Evolutionary conservation across 2,888 invertebrate species (phyloP).

Genomic region (Acrobasis repandana): DNA sequence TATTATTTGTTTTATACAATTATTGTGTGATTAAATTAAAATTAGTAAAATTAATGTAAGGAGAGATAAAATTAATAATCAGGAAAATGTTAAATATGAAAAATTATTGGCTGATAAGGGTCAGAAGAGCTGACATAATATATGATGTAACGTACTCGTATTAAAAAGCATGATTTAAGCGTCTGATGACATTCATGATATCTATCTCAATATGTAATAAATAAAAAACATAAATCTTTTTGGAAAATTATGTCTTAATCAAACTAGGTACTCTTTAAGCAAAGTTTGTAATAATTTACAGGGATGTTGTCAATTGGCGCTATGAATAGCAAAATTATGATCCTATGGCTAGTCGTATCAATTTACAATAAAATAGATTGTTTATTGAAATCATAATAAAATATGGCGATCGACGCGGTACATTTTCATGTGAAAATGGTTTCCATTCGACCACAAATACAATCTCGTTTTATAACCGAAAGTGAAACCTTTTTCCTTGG

Average conservation of each 20-base stretch:
- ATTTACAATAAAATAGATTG: conserved; percentile 16
- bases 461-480: conserved; percentile 14
- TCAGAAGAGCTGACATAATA: too few relatives aligned
- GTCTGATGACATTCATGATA: neutral
- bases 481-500: conserved; percentile 13
- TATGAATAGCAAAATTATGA: conserved; percentile 1
- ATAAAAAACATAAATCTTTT: conserved; percentile 5
- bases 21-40: too few relatives aligned
- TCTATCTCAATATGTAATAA: neutral
- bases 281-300: neutral
- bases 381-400: conserved; percentile 16
- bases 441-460: conserved; percentile 14
- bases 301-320: neutral
- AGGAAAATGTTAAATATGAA: too few relatives aligned
- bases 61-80: too few relatives aligned
- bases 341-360: conserved; percentile 10
- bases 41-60: too few relatives aligned
- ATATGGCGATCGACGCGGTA: conserved; percentile 4
- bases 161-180: neutral
- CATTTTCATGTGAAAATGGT: conserved; percentile 12
- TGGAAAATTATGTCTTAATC: neutral
- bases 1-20: too few relatives aligned
- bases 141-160: too few relatives aligned
- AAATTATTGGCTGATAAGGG: too few relatives aligned
- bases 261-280: neutral